A percentile compares a stretch with the other conserved stretches of the same genome.
Conservation (phyloP, 2,888 invertebrate genomes). For the Blera fallax region DNA sequence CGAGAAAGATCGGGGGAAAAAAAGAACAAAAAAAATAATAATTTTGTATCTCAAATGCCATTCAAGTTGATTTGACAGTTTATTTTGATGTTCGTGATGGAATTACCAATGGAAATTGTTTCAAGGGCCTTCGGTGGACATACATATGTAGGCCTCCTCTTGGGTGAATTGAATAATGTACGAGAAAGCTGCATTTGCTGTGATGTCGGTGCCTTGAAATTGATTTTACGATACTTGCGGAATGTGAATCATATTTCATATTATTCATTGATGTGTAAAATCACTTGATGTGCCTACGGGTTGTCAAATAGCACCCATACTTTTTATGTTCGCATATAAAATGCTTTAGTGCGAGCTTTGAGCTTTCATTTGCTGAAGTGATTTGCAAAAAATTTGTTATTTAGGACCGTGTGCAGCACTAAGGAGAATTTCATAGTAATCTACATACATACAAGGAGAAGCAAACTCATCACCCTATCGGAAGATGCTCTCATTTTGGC, state of each 20-base stretch:
- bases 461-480: too few species aligned
- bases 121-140: conserved; percentile 5
- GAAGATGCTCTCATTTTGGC: too few species aligned
- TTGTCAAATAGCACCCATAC: not conserved
- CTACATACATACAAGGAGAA: too few species aligned
- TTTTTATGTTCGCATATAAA: not conserved
- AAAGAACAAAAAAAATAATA: not conserved
- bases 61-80: conserved; percentile 46
- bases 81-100: conserved; percentile 32
- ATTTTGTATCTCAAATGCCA: conserved; percentile 26
- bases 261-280: not conserved
- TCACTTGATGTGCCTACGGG: not conserved
- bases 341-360: too few species aligned
- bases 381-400: too few species aligned
- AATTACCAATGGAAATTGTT: conserved; percentile 42
- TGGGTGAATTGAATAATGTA: not conserved
- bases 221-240: not conserved
- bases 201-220: not conserved
- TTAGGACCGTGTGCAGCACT: too few species aligned
- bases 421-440: too few species aligned
- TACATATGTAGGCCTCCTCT: not conserved
- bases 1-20: not conserved
- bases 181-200: not conserved
- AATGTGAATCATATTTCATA: not conserved
- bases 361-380: too few species aligned